Conservation (phyloP, 2,113 vertebrate species). For the Porphyrio hochstetteri region DNA sequence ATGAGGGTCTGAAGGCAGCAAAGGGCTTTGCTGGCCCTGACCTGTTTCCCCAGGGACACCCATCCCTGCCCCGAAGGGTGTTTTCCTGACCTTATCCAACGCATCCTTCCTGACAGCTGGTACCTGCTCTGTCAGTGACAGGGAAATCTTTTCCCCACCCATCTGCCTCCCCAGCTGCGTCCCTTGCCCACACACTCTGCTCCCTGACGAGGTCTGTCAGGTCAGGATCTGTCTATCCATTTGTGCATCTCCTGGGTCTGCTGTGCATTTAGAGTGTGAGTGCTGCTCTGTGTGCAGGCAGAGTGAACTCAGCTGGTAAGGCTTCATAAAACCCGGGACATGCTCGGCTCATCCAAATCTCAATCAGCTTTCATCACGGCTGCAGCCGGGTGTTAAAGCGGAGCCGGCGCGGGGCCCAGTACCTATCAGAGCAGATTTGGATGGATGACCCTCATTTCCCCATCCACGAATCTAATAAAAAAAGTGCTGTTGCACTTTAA, state of each 20-base stretch:
- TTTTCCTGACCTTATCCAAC: not conserved
- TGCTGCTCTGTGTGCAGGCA: not conserved
- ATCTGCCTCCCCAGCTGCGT: rapidly evolving
- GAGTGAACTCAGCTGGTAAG: not conserved
- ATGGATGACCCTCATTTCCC: constrained; percentile 24
- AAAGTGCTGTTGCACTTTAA: not conserved
- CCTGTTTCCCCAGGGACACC: not conserved
- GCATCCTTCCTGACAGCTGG: not conserved
- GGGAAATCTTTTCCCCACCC: not conserved
- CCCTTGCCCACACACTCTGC: not conserved
- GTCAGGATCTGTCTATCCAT: not conserved
- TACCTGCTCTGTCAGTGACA: not conserved
- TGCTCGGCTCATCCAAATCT: not conserved
- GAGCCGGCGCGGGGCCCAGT: not conserved
- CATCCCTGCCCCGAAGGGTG: not conserved
- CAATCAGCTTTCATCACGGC: not conserved
- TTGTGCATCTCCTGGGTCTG: not conserved
- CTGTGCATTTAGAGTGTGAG: not conserved
- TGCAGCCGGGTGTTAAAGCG: not conserved
- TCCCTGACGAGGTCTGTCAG: rapidly evolving
- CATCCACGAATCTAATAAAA: not conserved
- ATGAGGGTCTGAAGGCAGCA: not conserved
- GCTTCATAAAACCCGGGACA: not conserved
- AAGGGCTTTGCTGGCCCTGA: not conserved
- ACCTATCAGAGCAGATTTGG: not conserved